Conservation (phyloP, 2,888 invertebrate species). For the Eupithecia inturbata region DNA sequence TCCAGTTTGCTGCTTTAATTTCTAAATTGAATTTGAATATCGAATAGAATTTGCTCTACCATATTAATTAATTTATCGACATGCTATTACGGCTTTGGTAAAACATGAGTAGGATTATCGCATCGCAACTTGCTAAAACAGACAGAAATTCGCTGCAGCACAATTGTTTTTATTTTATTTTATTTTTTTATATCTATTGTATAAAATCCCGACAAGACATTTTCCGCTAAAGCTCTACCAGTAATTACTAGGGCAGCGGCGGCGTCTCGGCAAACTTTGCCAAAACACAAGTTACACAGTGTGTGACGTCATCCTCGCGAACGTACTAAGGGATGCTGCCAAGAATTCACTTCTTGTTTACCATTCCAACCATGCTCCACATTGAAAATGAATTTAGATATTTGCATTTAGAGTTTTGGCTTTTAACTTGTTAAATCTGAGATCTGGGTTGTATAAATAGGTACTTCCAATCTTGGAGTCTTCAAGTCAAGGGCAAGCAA, state of each 20-base stretch:
- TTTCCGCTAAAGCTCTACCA: background rate
- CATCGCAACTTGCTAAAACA: background rate
- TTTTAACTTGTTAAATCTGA: background rate
- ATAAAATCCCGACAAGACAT: background rate
- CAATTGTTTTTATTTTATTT: background rate
- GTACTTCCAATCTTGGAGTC: background rate
- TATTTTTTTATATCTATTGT: background rate
- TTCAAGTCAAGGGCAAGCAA: background rate
- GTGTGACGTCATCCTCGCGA: conserved; percentile 18
- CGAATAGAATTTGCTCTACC: background rate
- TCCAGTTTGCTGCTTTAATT: background rate
- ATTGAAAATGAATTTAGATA: conserved; percentile 15
- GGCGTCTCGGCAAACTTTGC: conserved; percentile 34
- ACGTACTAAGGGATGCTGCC: conserved; percentile 32
- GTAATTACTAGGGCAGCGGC: conserved; percentile 27
- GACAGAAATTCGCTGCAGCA: background rate
- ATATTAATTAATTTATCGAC: background rate
- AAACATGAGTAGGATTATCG: background rate
- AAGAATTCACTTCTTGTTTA: conserved; percentile 40
- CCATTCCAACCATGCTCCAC: conserved; percentile 25
- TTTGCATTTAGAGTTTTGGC: conserved; percentile 8
- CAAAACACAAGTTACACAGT: conserved; percentile 35
- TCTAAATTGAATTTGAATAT: background rate
- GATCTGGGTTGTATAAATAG: background rate
- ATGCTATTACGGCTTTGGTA: background rate